Base-by-base conservation (phyloP, 2,888 invertebrate species). In the Mechanitis mazaeus region DNA sequence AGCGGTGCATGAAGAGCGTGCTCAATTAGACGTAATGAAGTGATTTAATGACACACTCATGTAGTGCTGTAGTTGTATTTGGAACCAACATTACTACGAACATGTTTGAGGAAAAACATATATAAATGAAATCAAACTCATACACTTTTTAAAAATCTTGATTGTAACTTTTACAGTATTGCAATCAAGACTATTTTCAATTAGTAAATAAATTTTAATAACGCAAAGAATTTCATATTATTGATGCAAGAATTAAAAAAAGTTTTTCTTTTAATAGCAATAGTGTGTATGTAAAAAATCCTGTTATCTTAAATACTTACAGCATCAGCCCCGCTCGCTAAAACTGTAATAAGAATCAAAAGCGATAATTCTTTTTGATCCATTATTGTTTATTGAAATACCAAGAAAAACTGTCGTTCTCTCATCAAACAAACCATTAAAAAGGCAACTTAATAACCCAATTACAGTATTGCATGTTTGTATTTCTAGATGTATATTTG, bases 261-360 rank as follows among this genome's bases (percentile, higher is more conserved):
- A 20, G 20, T 20, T 20, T 20, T 20, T 20, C 20, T 20, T 20
- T 20, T 20, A 20, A 20, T 20, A 20, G 20, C 20, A 20, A 20
- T 20, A 20, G 1, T 20, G 20, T 20, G 20, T 20, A 20, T 20
- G 20, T 20, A 20, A 20, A 20, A 20, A 20, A 20, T 20, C 20
- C 35, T 35, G 35, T 35, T 35, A 35, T 12, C 2, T 33, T 33
- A 12, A 56, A 5, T 71, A 84, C 86, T 85, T 75, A 87, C 87
- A 47, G 79, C 78, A 64, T 82, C 67, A 60, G 68, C 66, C 38
- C 71, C 73, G 66, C 68, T 69, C 12, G 66, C 68, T 28, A 81
- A 69, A 60, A 79, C 56, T 31, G 75, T 60, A 60, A 73, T 59
- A 54, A 78, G 62, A 45, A 82, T 65, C 56, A 81, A 65, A 35